Percentiles rank a stretch among this genome's conserved stretches.
Conservation (phyloP, 2,888 invertebrate genomes). For the Enoplolaimus lenunculus region DNA sequence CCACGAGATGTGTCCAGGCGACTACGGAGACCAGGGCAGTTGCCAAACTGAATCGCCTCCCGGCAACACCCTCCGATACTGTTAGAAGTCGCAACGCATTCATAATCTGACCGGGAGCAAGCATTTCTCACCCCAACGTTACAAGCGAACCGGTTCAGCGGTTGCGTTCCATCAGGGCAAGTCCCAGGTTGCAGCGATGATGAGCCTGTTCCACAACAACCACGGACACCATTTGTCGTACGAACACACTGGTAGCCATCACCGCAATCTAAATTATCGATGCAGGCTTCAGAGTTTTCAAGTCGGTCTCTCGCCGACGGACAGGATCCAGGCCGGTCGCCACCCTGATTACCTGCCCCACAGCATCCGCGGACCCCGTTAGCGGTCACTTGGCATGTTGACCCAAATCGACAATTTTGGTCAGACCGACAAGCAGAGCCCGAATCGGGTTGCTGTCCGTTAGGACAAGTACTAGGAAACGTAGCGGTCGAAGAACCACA, state of each 20-base stretch:
- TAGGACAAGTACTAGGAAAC: neutral
- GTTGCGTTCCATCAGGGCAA: neutral
- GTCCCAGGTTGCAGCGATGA: neutral
- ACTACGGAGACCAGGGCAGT: too few relatives aligned
- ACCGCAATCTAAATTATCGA: neutral
- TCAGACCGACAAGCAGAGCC: neutral
- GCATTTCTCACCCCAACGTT: too few relatives aligned
- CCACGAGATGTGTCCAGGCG: neutral
- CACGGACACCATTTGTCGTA: neutral
- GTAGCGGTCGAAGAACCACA: neutral
- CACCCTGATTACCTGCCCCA: neutral
- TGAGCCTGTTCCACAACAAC: slow-evolving; percentile 9
- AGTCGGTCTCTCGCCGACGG: neutral
- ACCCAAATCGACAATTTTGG: neutral
- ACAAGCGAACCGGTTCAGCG: too few relatives aligned
- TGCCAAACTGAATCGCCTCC: too few relatives aligned
- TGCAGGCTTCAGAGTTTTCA: neutral
- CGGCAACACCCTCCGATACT: too few relatives aligned
- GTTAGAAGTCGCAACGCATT: too few relatives aligned
- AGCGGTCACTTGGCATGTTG: neutral
- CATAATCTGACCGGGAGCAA: too few relatives aligned
- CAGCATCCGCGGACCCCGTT: neutral
- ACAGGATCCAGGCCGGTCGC: neutral
- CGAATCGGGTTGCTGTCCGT: neutral
- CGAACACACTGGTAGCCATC: neutral